Evolutionary conservation across 2,888 invertebrate genomes (phyloP).

Genomic region (Gymnosoma rotundatum): DNA sequence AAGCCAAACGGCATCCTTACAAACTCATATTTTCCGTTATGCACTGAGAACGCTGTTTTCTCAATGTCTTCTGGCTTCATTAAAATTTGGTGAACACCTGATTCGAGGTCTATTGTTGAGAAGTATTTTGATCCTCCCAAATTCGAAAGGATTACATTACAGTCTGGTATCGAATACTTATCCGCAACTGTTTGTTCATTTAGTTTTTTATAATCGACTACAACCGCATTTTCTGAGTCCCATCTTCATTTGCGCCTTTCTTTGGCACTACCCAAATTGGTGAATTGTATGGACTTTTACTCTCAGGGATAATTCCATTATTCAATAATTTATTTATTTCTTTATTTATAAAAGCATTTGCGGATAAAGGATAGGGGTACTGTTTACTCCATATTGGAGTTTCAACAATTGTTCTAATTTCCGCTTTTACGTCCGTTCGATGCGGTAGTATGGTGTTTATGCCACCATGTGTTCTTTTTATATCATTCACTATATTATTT

Average conservation of each 20-base stretch:
- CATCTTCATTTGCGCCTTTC: too few species aligned
- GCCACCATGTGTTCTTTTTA: neutral
- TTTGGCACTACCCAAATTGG: constrained; percentile 30
- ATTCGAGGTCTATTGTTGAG: constrained; percentile 65
- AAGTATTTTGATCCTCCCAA: constrained; percentile 50
- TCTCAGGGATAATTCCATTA: constrained; percentile 38
- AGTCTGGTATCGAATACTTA: constrained; percentile 59
- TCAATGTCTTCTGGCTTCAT: constrained; percentile 62
- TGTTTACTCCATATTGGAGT: constrained; percentile 60
- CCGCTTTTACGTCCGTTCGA: constrained; percentile 59
- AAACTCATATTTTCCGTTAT: constrained; percentile 60
- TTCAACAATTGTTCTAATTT: constrained; percentile 62
- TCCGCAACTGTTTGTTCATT: constrained; percentile 59
- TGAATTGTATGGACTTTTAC: constrained; percentile 48
- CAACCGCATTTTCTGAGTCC: too few species aligned
- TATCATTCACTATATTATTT: constrained; percentile 10
- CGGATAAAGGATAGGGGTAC: constrained; percentile 50
- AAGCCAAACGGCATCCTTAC: constrained; percentile 62
- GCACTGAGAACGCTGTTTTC: constrained; percentile 64
- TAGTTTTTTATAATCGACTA: constrained; percentile 51
- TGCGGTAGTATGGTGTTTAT: constrained; percentile 57
- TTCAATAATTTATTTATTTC: too few species aligned
- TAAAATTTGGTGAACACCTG: constrained; percentile 65
- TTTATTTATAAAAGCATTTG: too few species aligned
- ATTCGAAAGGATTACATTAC: constrained; percentile 59